These are phyloP conservation scores for Porites cylindrica DNA, from an alignment of 92 coral and sea anemone species.

Conservation along the genomic window DNA sequence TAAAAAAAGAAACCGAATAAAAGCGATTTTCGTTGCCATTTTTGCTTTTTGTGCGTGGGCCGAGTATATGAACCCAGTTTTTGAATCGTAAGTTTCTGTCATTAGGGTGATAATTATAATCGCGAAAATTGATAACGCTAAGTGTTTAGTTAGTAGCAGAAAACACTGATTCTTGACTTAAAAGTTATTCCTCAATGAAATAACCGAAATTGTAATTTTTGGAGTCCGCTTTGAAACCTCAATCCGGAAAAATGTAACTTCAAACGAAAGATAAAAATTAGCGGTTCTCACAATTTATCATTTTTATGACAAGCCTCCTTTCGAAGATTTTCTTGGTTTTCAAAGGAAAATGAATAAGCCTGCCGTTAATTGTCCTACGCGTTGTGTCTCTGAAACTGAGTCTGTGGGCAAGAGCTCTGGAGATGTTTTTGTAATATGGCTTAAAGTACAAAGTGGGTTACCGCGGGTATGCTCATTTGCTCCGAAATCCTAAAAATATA, in stretches of 20 bases:
- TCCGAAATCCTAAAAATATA: constrained; percentile 13
- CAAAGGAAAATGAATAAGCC: constrained; percentile 19
- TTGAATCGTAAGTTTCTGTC: neutral
- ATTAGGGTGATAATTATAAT: neutral
- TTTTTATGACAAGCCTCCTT: neutral
- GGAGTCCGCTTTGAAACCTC: neutral
- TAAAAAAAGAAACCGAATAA: neutral
- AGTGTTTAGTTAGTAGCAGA: neutral
- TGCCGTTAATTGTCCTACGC: neutral
- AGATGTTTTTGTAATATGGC: constrained; percentile 10
- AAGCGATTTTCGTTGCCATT: neutral
- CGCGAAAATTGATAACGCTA: neutral
- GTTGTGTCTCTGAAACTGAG: neutral
- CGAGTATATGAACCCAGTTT: neutral
- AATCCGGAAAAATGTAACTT: constrained; percentile 21
- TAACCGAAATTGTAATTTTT: constrained; percentile 15
- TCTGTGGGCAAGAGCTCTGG: neutral
- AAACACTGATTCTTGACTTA: constrained; percentile 1
- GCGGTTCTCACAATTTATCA: neutral
- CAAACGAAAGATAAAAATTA: neutral
- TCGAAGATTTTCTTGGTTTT: constrained; percentile 16
- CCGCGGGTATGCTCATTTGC: constrained; percentile 17
- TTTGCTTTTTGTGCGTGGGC: constrained; percentile 25
- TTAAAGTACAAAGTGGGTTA: constrained; percentile 10
- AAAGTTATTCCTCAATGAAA: constrained; percentile 1